Conservation (phyloP, 2,113 vertebrate species). For the Triplophysa tibetana region DNA sequence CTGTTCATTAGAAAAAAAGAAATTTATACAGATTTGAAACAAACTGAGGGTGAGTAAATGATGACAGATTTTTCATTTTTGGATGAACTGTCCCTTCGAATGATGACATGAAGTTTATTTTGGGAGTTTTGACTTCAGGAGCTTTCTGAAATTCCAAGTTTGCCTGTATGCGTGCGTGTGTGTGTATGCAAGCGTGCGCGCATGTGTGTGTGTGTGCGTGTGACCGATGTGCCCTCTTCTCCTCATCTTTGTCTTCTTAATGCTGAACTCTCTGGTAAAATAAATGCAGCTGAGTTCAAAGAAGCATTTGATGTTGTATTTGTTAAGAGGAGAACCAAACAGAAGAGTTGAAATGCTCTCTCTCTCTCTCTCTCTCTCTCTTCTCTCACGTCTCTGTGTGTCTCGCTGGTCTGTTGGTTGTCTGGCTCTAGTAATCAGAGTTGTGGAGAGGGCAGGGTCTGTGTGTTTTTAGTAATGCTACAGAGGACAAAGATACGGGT, state of each 20-base stretch:
- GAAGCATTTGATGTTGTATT: slow-evolving; percentile 46
- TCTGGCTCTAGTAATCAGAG: not conserved
- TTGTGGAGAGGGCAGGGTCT: not conserved
- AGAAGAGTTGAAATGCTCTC: slow-evolving; percentile 4
- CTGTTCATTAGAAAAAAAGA: too few relatives aligned
- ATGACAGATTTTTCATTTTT: too few relatives aligned
- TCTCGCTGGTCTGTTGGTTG: slow-evolving; percentile 11
- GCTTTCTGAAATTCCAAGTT: slow-evolving; percentile 5
- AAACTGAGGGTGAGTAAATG: too few relatives aligned
- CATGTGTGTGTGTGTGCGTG: not conserved
- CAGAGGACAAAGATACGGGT: slow-evolving; percentile 15
- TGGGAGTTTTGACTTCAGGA: not conserved
- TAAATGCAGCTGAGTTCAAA: slow-evolving; percentile 45
- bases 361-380: slow-evolving; percentile 2
- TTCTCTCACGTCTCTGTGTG: too few relatives aligned
- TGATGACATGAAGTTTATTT: too few relatives aligned
- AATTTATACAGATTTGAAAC: too few relatives aligned
- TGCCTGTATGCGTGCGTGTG: not conserved
- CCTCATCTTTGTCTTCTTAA: slow-evolving; percentile 29
- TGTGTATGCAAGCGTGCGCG: not conserved
- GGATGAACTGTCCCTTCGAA: too few relatives aligned
- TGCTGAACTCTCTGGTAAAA: slow-evolving; percentile 35
- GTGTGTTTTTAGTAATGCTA: not conserved
- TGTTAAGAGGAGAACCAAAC: slow-evolving; percentile 23
- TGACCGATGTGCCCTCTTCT: slow-evolving; percentile 16